Conservation (phyloP, 2,797 vertebrate genomes). For the Bradypodion pumilum region DNA sequence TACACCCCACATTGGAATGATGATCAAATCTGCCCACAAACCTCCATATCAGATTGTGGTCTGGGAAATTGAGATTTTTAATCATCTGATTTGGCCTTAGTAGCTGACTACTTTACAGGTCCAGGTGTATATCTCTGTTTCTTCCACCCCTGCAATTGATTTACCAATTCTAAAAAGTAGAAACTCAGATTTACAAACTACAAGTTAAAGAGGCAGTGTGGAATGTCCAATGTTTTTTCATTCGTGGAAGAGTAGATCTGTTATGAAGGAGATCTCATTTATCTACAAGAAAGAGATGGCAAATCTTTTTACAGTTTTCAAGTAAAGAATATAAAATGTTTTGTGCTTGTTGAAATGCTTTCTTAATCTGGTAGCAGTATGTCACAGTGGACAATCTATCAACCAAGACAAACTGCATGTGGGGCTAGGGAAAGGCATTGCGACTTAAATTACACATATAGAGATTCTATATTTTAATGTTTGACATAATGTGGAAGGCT, state of each 20-base stretch:
- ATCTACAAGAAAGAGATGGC: neutral
- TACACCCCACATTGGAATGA: neutral
- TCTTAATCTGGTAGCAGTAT: neutral
- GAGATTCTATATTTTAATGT: neutral
- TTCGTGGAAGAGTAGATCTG: neutral
- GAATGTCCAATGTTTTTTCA: rapidly evolving
- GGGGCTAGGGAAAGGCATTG: neutral
- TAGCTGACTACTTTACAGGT: conserved; percentile 30
- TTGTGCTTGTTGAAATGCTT: neutral
- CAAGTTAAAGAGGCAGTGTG: rapidly evolving
- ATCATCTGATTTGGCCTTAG: conserved; percentile 31
- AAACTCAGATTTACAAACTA: neutral
- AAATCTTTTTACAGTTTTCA: neutral
- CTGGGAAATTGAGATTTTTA: conserved; percentile 37
- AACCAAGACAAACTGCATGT: neutral
- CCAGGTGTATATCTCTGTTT: conserved; percentile 17
- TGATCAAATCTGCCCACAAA: conserved; percentile 21
- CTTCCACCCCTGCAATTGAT: conserved; percentile 6
- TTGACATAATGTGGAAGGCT: neutral
- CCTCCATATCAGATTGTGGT: neutral
- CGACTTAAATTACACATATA: neutral
- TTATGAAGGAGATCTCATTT: neutral
- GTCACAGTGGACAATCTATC: neutral
- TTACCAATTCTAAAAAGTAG: conserved; percentile 15
- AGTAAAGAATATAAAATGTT: neutral